Evolutionary conservation across 2,888 invertebrate species (phyloP).

Genomic region (Meta bourneti): DNA sequence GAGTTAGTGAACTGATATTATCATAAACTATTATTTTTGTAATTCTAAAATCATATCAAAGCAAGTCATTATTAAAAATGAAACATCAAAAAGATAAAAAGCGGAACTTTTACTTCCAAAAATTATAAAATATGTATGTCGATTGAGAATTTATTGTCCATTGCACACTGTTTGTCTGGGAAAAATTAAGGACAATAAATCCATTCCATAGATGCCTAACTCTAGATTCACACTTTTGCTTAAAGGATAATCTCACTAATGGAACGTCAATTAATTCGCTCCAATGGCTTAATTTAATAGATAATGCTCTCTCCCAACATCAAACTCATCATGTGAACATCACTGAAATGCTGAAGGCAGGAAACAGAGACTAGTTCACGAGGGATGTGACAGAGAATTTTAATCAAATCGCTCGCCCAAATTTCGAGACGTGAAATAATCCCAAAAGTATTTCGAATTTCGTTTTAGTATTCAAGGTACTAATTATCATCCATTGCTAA

Average conservation of each 20-base stretch:
- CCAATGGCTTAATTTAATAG: slow-evolving; percentile 1
- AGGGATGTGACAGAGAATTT: neutral
- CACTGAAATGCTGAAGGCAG: neutral
- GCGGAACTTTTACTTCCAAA: no score
- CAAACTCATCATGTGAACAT: neutral
- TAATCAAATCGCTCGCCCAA: neutral
- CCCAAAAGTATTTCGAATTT: slow-evolving; percentile 8
- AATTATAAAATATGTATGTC: no score
- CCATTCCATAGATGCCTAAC: neutral
- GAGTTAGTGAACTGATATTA: no score
- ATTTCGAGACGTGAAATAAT: slow-evolving; percentile 9
- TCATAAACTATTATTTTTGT: no score
- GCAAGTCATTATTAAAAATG: no score
- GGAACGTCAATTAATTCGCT: neutral
- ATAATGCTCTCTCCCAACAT: neutral
- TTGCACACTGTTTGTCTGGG: neutral
- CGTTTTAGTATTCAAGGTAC: slow-evolving; percentile 10
- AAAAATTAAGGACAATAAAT: neutral
- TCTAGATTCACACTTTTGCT: neutral
- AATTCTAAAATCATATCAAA: no score
- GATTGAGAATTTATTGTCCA: neutral
- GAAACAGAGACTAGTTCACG: neutral
- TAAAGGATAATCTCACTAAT: neutral
- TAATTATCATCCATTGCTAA: slow-evolving; percentile 4
- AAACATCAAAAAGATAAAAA: no score